These are phyloP conservation scores for Gulo gulo DNA, from an alignment of 2,113 vertebrate genomes.

Conservation along the genomic window DNA sequence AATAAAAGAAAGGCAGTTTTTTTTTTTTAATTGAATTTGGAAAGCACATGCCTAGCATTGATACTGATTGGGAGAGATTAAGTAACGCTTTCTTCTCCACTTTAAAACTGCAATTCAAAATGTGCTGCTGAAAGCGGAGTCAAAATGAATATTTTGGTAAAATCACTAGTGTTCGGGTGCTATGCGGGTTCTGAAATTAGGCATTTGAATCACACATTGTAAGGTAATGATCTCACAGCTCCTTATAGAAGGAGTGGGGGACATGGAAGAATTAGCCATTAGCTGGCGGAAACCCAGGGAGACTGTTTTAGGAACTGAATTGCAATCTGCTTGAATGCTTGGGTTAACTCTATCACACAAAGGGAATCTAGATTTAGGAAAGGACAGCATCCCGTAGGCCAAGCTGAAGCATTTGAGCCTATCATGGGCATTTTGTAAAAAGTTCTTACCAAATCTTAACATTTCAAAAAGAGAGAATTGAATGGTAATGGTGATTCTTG, in stretches of 20 bases:
- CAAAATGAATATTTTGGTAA: conserved; percentile 20
- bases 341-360: background rate
- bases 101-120: conserved; percentile 59
- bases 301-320: background rate
- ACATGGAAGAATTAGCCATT: background rate
- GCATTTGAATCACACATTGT: background rate
- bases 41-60: conserved; percentile 16
- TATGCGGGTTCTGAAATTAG: background rate
- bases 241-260: background rate
- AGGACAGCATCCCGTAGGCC: background rate
- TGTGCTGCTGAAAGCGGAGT: background rate
- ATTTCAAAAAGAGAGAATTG: background rate
- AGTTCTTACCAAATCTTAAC: background rate
- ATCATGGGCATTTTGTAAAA: background rate
- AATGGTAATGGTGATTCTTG: fast-evolving
- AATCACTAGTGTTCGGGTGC: background rate
- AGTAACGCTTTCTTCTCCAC: background rate
- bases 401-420: background rate
- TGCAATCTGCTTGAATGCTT: background rate
- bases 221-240: background rate
- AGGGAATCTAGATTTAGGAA: background rate
- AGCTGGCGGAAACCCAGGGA: background rate
- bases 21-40: conserved; percentile 62
- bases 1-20: background rate
- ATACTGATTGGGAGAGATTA: conserved; percentile 40